phyloP scores from a whole-genome alignment of 1,140 invertebrate species.

The Triops cancriformis region DNA sequence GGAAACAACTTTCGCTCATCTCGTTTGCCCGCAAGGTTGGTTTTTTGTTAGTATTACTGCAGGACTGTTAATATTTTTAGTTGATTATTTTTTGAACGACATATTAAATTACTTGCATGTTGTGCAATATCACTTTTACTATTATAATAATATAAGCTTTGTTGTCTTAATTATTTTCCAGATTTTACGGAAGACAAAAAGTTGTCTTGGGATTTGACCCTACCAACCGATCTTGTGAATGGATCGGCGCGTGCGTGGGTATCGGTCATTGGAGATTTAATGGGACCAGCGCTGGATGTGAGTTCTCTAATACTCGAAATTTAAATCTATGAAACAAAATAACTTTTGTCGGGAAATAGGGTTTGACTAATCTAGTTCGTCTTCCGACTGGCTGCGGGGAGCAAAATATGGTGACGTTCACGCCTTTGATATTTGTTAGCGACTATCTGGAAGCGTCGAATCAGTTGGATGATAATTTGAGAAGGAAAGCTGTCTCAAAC shows the following conservation, averaged over 20 bases:
- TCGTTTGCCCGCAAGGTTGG: slow-evolving; percentile 44
- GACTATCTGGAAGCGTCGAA: slow-evolving; percentile 49
- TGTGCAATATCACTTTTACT: too few relatives aligned
- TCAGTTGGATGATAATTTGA: slow-evolving; percentile 35
- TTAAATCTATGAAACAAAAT: not conserved
- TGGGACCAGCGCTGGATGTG: slow-evolving; percentile 48
- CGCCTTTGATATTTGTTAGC: slow-evolving; percentile 63
- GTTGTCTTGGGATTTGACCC: slow-evolving; percentile 27
- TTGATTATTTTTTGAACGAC: too few relatives aligned
- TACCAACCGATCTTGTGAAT: slow-evolving; percentile 40
- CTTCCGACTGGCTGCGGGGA: slow-evolving; percentile 67
- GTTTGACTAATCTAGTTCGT: slow-evolving; percentile 47
- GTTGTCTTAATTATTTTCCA: slow-evolving; percentile 11
- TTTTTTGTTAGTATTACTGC: not conserved
- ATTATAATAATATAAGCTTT: too few relatives aligned
- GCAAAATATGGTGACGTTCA: slow-evolving; percentile 73
- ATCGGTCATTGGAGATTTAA: slow-evolving; percentile 50
- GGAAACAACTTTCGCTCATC: slow-evolving; percentile 47
- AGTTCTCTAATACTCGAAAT: not conserved
- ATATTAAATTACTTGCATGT: too few relatives aligned
- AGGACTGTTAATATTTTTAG: too few relatives aligned
- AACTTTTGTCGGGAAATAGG: not conserved
- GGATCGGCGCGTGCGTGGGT: slow-evolving; percentile 49
- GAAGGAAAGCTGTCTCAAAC: slow-evolving; percentile 49
- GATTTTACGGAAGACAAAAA: slow-evolving; percentile 29